A percentile compares a stretch with the other conserved stretches of the same genome.
phyloP scores from a whole-genome alignment of 2,113 vertebrate genomes.

The Turnix velox region DNA sequence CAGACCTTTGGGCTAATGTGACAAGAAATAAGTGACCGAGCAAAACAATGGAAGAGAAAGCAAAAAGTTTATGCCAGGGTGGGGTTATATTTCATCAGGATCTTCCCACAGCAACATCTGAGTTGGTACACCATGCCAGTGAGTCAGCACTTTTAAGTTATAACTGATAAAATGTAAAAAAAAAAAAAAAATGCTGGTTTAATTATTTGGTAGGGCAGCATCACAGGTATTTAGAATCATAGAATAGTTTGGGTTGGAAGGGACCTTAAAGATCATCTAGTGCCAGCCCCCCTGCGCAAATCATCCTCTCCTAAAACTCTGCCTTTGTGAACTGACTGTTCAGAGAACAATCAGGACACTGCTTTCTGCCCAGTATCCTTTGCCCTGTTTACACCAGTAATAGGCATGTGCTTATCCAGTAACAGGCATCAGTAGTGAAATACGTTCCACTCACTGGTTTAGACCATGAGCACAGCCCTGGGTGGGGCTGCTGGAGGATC shows the following conservation, averaged over 20 bases:
- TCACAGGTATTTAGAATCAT: no score
- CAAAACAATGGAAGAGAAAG: background rate
- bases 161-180: background rate
- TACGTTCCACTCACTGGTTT: background rate
- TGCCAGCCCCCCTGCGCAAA: no score
- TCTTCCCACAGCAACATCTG: background rate
- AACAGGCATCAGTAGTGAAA: background rate
- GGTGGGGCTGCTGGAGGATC: constrained; percentile 50
- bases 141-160: background rate
- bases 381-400: background rate
- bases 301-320: background rate
- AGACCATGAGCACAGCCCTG: constrained; percentile 18
- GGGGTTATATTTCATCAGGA: background rate
- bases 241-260: no score
- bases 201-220: background rate
- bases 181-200: background rate
- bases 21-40: background rate
- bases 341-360: background rate
- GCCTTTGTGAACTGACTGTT: background rate
- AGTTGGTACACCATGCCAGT: background rate
- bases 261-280: no score
- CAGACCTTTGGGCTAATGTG: background rate
- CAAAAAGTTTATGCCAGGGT: background rate
- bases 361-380: background rate
- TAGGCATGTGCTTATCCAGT: background rate